These are phyloP conservation scores for Luperina testacea DNA, from an alignment of 2,888 invertebrate genomes.

Conservation along the genomic window DNA sequence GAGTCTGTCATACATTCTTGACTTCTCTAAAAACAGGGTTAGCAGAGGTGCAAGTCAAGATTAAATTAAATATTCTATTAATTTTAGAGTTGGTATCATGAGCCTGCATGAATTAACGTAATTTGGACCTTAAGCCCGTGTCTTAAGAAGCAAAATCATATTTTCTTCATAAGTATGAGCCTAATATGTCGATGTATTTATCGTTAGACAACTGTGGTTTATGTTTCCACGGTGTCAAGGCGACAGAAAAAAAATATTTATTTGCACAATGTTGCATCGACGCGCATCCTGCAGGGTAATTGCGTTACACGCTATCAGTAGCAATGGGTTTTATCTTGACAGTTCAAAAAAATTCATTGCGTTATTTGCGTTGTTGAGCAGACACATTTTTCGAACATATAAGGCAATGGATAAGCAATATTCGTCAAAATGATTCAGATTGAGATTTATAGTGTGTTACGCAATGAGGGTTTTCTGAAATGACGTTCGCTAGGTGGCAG, in stretches of 20 bases:
- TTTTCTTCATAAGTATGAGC: not conserved
- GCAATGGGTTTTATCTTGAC: too few species aligned
- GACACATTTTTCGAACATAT: too few species aligned
- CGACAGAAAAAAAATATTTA: too few species aligned
- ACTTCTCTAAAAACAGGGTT: slow-evolving; percentile 11
- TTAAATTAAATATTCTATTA: not conserved
- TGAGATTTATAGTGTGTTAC: too few species aligned
- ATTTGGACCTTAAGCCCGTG: not conserved
- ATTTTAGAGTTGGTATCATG: not conserved
- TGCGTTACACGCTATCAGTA: too few species aligned
- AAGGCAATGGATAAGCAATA: too few species aligned
- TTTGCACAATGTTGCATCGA: not conserved
- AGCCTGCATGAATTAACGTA: not conserved
- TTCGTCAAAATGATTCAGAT: too few species aligned
- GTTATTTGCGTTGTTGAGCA: too few species aligned
- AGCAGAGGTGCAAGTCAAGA: slow-evolving; percentile 9
- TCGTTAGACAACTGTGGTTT: not conserved
- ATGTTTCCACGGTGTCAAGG: not conserved
- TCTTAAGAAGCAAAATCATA: not conserved
- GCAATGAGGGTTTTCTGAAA: too few species aligned
- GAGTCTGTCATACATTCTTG: slow-evolving; percentile 14
- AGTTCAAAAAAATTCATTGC: too few species aligned
- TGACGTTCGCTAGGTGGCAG: too few species aligned
- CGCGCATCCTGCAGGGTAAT: too few species aligned
- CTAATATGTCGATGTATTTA: not conserved